These are phyloP conservation scores for Anthopleura xanthogrammica DNA, from an alignment of 92 coral and sea anemone genomes.

Conservation along the genomic window DNA sequence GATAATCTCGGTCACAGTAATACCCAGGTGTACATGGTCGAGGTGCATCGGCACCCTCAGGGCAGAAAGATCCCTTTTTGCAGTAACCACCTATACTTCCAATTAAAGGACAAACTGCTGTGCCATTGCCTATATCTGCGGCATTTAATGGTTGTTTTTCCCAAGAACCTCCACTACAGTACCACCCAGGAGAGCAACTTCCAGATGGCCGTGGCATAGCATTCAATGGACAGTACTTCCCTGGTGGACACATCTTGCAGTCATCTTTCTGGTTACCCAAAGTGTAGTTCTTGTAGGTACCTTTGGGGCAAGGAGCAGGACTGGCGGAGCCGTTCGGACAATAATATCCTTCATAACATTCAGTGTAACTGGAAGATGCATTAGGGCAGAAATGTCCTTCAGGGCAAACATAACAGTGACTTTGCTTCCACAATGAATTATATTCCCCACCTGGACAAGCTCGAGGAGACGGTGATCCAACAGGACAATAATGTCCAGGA, in stretches of 20 bases:
- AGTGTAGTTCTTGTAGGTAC: constrained; percentile 92
- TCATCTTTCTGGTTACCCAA: constrained; percentile 66
- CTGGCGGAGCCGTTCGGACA: constrained; percentile 87
- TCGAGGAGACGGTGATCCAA: constrained; percentile 74
- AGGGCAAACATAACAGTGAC: constrained; percentile 75
- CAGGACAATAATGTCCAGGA: constrained; percentile 85
- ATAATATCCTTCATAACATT: constrained; percentile 75
- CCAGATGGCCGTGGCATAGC: constrained; percentile 84
- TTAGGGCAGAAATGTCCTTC: constrained; percentile 93
- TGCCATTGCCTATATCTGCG: constrained; percentile 76
- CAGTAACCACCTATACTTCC: constrained; percentile 96
- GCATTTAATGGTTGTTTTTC: constrained; percentile 77
- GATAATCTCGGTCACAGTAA: constrained; percentile 79
- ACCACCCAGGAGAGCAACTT: constrained; percentile 90
- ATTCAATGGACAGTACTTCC: constrained; percentile 74
- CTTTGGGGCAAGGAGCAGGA: constrained; percentile 84
- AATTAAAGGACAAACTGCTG: constrained; percentile 82
- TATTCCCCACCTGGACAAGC: constrained; percentile 87
- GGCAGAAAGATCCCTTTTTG: constrained; percentile 90
- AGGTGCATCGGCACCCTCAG: constrained; percentile 84
- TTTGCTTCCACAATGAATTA: constrained; percentile 85
- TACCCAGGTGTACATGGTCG: constrained; percentile 94
- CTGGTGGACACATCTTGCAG: constrained; percentile 96
- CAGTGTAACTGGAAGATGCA: constrained; percentile 77
- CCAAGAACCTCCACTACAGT: constrained; percentile 98